Percentiles rank a stretch among this genome's conserved stretches.
Conservation (phyloP, 2,797 vertebrate species). For the Gadopsis bispinosus region DNA sequence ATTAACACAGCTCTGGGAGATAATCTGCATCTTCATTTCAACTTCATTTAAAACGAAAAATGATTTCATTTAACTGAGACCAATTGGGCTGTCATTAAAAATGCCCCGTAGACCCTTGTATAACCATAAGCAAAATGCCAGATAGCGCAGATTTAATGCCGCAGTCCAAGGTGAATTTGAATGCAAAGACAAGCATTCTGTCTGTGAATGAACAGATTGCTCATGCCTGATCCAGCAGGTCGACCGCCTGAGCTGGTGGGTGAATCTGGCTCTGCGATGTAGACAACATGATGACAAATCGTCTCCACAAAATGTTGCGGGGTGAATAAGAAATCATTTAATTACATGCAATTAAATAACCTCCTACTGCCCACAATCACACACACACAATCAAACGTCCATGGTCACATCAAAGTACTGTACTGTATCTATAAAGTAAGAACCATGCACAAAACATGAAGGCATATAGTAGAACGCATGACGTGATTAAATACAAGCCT, state of each 20-base stretch:
- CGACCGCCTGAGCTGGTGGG: slow-evolving; percentile 60
- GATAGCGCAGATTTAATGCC: slow-evolving; percentile 48
- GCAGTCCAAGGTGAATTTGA: slow-evolving; percentile 54
- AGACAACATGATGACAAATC: slow-evolving; percentile 65
- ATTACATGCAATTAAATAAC: slow-evolving; percentile 40
- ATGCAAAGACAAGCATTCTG: slow-evolving; percentile 43
- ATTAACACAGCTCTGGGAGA: background rate
- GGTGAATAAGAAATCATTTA: slow-evolving; percentile 18
- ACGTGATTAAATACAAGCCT: slow-evolving; percentile 35
- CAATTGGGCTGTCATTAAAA: slow-evolving; percentile 31
- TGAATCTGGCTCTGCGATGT: slow-evolving; percentile 61
- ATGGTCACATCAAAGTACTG: background rate
- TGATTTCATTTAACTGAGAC: slow-evolving; percentile 33
- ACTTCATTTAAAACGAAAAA: slow-evolving; percentile 4
- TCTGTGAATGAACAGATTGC: slow-evolving; percentile 66
- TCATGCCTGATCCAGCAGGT: slow-evolving; percentile 58
- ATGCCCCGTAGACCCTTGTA: slow-evolving; percentile 12
- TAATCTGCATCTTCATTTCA: background rate
- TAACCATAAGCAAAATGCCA: slow-evolving; percentile 33
- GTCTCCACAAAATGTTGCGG: slow-evolving; percentile 51
- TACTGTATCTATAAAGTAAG: slow-evolving; percentile 11
- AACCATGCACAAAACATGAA: slow-evolving; percentile 26
- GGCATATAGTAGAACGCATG: background rate
- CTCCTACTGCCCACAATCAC: slow-evolving; percentile 20
- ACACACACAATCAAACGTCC: slow-evolving; percentile 17